phyloP scores from a whole-genome alignment of 2,888 invertebrate species.

The Dicyrtoma fusca region DNA sequence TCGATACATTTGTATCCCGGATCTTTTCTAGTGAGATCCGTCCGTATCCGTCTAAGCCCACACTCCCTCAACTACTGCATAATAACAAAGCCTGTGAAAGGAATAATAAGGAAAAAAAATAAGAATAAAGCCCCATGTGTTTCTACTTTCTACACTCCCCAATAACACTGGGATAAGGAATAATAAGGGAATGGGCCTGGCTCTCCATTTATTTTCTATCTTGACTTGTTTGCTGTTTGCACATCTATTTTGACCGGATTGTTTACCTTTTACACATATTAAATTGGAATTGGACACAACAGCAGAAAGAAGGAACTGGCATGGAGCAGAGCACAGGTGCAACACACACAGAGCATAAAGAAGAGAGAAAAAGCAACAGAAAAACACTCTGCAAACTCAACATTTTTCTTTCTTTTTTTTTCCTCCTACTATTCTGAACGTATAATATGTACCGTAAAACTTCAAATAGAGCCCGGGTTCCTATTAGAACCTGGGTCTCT shows the following conservation, averaged over 20 bases:
- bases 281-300: conserved; percentile 51
- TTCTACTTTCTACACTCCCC: background rate
- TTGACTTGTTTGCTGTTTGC: conserved; percentile 55
- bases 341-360: conserved; percentile 10
- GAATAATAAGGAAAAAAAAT: too few relatives aligned
- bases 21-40: too few relatives aligned
- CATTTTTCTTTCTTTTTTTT: conserved; percentile 13
- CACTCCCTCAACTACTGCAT: too few relatives aligned
- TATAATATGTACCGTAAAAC: too few relatives aligned
- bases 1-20: conserved; percentile 14
- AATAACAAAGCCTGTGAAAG: too few relatives aligned
- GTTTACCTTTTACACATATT: conserved; percentile 54
- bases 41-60: too few relatives aligned
- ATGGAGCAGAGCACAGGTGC: too few relatives aligned
- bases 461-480: too few relatives aligned
- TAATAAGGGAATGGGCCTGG: too few relatives aligned
- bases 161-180: background rate
- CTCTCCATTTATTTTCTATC: conserved; percentile 10
- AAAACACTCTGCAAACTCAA: background rate
- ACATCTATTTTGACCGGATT: conserved; percentile 55
- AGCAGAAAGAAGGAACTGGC: conserved; percentile 22
- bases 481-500: too few relatives aligned
- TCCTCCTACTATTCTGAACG: background rate
- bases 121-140: background rate
- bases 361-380: background rate